These are phyloP conservation scores for Paramormyrops hopkinsi DNA, from an alignment of 2,797 vertebrate genomes.

Conservation along the genomic window DNA sequence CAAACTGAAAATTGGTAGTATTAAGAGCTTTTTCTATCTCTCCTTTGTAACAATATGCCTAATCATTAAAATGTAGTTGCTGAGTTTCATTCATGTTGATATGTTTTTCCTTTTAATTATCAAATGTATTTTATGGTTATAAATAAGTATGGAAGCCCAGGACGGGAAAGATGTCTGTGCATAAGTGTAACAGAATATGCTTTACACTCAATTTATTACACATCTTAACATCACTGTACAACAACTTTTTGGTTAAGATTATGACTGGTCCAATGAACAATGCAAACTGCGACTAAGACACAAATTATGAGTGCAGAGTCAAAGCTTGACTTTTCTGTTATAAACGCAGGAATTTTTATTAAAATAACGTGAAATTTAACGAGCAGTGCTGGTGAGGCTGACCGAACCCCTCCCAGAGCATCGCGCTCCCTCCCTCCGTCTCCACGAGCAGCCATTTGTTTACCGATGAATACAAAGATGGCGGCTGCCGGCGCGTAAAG, in stretches of 20 bases:
- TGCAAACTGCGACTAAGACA: neutral
- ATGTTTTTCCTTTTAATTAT: neutral
- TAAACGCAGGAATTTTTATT: neutral
- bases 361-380: neutral
- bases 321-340: neutral
- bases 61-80: neutral
- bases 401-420: neutral
- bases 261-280: neutral
- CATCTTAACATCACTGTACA: neutral
- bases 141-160: neutral
- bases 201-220: neutral
- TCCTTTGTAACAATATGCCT: neutral
- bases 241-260: neutral
- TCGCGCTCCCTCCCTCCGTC: neutral
- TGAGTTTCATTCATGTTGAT: neutral
- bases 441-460: slow-evolving; percentile 7
- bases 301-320: neutral
- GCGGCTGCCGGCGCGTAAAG: slow-evolving; percentile 63
- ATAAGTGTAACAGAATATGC: neutral
- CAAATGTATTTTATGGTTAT: neutral
- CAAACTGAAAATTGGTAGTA: neutral
- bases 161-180: neutral
- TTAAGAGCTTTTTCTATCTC: neutral
- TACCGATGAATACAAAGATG: slow-evolving; percentile 56
- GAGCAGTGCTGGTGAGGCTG: neutral